Percentiles rank a stretch among this genome's conserved stretches.
Conservation (phyloP, 2,797 vertebrate species). For the Poecile montanus region DNA sequence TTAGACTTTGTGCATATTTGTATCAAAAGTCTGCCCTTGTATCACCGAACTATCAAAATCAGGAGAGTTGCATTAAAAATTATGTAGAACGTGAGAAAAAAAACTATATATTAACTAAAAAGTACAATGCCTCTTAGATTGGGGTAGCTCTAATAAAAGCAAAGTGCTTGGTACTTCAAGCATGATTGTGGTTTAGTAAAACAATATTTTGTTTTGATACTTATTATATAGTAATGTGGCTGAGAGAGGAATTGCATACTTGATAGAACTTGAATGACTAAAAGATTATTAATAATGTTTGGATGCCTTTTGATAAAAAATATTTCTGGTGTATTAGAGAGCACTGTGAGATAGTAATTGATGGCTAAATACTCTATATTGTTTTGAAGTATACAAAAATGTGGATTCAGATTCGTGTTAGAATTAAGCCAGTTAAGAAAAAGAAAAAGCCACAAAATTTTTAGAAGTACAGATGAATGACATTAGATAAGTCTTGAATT, state of each 20-base stretch:
- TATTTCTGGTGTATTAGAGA: neutral
- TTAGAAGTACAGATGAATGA: neutral
- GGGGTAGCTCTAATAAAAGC: neutral
- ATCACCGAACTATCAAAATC: neutral
- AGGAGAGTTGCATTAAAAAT: neutral
- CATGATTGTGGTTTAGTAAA: neutral
- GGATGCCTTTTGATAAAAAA: neutral
- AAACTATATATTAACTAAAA: neutral
- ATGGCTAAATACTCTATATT: neutral
- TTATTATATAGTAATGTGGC: neutral
- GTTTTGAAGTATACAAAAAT: neutral
- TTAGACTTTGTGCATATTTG: neutral
- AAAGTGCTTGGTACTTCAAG: neutral
- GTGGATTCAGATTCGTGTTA: neutral
- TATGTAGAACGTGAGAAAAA: neutral
- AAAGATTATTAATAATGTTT: neutral
- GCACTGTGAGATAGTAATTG: neutral
- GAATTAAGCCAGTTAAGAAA: neutral
- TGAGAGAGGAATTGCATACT: neutral
- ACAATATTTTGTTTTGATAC: neutral
- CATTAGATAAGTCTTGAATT: neutral
- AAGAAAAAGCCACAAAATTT: rapidly evolving
- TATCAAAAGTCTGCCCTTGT: neutral
- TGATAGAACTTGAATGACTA: neutral
- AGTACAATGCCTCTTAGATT: neutral